Conservation (phyloP, 2,797 vertebrate genomes). For the Percopsis omiscomaycus region DNA sequence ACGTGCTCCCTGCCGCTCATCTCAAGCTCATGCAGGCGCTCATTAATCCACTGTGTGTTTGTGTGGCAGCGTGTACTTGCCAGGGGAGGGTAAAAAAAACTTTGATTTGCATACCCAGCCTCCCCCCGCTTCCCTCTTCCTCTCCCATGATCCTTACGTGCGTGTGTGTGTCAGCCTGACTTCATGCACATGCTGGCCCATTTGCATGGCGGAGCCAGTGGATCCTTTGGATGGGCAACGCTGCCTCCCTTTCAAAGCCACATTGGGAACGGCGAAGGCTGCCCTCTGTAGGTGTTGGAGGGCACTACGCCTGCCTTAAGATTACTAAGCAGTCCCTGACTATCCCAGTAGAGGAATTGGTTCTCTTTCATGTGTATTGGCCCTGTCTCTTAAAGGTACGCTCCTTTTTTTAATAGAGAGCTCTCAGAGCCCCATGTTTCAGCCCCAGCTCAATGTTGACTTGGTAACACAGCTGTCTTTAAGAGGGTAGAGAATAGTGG, state of each 20-base stretch:
- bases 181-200: slow-evolving; percentile 79
- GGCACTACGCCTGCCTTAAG: neutral
- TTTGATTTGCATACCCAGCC: neutral
- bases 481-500: no score
- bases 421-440: no score
- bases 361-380: no score
- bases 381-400: no score
- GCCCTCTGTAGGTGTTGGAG: neutral
- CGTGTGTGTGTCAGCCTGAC: slow-evolving; percentile 76
- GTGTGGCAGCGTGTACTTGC: slow-evolving; percentile 34
- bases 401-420: no score
- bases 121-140: slow-evolving; percentile 29
- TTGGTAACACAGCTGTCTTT: no score
- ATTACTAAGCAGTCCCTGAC: neutral
- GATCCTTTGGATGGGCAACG: slow-evolving; percentile 78
- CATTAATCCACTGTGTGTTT: slow-evolving; percentile 31
- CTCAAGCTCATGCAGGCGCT: slow-evolving; percentile 55
- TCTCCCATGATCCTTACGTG: neutral
- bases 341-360: no score
- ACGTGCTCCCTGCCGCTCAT: slow-evolving; percentile 51
- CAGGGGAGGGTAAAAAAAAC: slow-evolving; percentile 27
- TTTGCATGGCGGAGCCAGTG: slow-evolving; percentile 85
- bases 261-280: slow-evolving; percentile 9
- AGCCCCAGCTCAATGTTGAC: no score
- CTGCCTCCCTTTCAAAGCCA: slow-evolving; percentile 45